Conservation (phyloP, 2,797 vertebrate species). For the Linurgus olivaceus region DNA sequence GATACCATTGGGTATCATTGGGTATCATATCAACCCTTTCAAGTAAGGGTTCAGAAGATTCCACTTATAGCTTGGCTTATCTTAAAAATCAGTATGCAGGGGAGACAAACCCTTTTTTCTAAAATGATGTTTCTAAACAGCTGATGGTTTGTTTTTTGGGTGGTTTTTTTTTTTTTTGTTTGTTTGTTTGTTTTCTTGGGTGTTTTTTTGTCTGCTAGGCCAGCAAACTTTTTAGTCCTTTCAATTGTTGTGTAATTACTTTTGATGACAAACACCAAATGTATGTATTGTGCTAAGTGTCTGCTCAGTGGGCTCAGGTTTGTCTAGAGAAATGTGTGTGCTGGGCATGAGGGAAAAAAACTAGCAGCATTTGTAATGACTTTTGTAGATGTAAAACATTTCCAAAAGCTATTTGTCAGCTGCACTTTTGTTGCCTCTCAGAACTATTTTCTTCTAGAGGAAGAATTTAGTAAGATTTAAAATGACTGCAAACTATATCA, state of each 20-base stretch:
- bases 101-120: neutral
- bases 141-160: neutral
- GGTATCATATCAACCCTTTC: neutral
- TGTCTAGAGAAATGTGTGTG: neutral
- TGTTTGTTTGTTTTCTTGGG: neutral
- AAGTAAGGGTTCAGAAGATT: neutral
- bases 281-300: neutral
- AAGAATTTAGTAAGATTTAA: neutral
- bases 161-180: neutral
- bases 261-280: neutral
- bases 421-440: neutral
- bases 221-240: neutral
- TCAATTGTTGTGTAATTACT: neutral
- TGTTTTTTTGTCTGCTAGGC: neutral
- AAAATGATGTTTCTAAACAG: neutral
- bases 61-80: neutral
- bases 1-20: neutral
- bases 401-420: neutral
- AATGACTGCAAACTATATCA: neutral
- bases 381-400: neutral
- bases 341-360: neutral
- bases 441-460: neutral
- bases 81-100: conserved; percentile 6
- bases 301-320: neutral
- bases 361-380: neutral